Conservation (phyloP, 2,888 invertebrate genomes). For the Apotomis turbidana region DNA sequence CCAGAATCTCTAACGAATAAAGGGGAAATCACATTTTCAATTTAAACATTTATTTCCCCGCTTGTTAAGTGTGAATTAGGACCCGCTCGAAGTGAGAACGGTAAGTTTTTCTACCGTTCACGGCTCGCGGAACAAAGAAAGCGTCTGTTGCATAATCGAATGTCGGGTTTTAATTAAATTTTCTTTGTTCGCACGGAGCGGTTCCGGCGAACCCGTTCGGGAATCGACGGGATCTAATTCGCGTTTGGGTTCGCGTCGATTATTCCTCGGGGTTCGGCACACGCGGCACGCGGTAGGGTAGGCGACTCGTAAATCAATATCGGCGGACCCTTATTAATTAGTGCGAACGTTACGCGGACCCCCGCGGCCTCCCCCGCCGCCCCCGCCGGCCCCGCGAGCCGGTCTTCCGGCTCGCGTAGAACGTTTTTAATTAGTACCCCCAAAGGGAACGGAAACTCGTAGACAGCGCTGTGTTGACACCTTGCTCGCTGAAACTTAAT, state of each 20-base stretch:
- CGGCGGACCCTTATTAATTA: slow-evolving; percentile 83
- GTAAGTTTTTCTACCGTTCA: slow-evolving; percentile 18
- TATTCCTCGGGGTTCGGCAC: slow-evolving; percentile 53
- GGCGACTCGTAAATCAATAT: slow-evolving; percentile 79
- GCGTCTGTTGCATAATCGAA: slow-evolving; percentile 45
- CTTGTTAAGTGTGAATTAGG: slow-evolving; percentile 28
- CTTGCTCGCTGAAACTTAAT: slow-evolving; percentile 56
- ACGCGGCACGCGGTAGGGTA: slow-evolving; percentile 52
- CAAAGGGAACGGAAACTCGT: slow-evolving; percentile 48
- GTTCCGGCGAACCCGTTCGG: slow-evolving; percentile 35
- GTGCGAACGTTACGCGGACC: slow-evolving; percentile 76
- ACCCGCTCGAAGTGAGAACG: slow-evolving; percentile 2
- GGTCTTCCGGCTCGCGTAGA: slow-evolving; percentile 58
- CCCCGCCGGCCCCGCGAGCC: slow-evolving; percentile 42
- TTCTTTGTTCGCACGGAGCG: slow-evolving; percentile 50
- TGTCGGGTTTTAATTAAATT: slow-evolving; percentile 53
- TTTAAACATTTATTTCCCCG: slow-evolving; percentile 30
- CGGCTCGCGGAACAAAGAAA: slow-evolving; percentile 36
- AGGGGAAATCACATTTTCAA: slow-evolving; percentile 30
- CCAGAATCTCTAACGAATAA: slow-evolving; percentile 31
- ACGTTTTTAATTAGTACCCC: slow-evolving; percentile 79
- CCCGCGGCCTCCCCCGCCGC: slow-evolving; percentile 52
- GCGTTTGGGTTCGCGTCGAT: slow-evolving; percentile 42
- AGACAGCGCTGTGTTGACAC: slow-evolving; percentile 63
- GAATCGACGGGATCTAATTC: slow-evolving; percentile 32